Conservation (phyloP, 2,113 vertebrate species). For the Otus sunia region DNA sequence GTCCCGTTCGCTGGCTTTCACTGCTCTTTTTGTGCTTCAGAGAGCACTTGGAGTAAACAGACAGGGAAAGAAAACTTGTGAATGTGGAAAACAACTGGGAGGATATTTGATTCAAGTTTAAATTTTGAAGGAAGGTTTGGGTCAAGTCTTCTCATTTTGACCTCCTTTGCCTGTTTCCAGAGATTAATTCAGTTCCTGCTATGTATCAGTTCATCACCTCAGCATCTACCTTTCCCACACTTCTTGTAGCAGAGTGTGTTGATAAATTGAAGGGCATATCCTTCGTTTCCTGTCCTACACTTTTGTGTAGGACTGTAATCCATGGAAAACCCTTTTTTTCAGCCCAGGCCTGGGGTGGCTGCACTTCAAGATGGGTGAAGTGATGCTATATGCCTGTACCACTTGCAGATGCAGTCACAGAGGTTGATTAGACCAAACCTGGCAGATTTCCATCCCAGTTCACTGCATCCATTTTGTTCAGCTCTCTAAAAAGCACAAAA, state of each 20-base stretch:
- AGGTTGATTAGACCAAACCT: not conserved
- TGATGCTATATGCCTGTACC: not conserved
- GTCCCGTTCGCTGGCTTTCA: not conserved
- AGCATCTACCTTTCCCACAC: not conserved
- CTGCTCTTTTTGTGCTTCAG: not conserved
- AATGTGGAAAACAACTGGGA: not conserved
- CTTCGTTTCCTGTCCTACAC: not conserved
- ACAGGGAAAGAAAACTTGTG: not conserved
- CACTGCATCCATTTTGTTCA: not conserved
- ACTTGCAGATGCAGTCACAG: not conserved
- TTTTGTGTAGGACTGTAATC: not conserved
- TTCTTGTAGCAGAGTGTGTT: not conserved
- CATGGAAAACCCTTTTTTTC: not conserved
- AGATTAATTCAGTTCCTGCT: not conserved
- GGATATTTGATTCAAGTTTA: not conserved
- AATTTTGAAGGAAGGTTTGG: not conserved
- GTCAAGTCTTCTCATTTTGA: not conserved
- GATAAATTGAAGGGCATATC: not conserved
- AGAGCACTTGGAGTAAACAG: not conserved
- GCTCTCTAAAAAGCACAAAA: not conserved
- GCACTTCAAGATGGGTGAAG: not conserved
- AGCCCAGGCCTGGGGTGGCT: not conserved
- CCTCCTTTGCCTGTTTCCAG: not conserved
- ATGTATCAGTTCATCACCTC: not conserved
- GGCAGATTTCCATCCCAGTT: slow-evolving; percentile 6